Percentiles rank a stretch among this genome's conserved stretches.
These are phyloP conservation scores for Cheilosia grossa DNA, from an alignment of 2,888 invertebrate species.

Conservation along the genomic window DNA sequence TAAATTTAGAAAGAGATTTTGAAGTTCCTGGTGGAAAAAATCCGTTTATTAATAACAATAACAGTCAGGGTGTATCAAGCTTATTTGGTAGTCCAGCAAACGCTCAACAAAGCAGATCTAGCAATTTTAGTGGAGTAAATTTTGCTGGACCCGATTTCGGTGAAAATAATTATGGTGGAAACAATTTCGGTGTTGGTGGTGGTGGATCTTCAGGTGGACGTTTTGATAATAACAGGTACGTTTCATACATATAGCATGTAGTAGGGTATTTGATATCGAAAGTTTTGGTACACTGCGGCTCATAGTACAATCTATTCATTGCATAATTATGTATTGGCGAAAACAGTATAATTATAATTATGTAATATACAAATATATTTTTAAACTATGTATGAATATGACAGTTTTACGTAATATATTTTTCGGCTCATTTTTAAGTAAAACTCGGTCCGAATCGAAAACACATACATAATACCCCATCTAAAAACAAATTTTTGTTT, in stretches of 20 bases:
- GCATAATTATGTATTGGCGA: not conserved
- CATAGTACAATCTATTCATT: not conserved
- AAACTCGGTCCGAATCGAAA: no score
- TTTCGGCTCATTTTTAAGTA: no score
- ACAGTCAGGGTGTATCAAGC: not conserved
- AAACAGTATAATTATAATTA: not conserved
- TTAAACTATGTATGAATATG: no score
- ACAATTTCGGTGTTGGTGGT: not conserved
- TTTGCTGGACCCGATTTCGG: not conserved
- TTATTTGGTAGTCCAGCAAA: conserved; percentile 19
- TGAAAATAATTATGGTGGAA: conserved; percentile 26
- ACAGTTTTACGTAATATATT: no score
- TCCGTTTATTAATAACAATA: conserved; percentile 15
- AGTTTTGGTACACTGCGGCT: conserved; percentile 26
- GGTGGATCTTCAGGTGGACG: conserved; percentile 60
- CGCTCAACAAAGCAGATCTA: conserved; percentile 42
- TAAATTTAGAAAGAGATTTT: not conserved
- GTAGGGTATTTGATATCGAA: no score
- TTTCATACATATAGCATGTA: not conserved
- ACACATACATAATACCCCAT: no score
- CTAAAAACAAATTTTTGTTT: no score
- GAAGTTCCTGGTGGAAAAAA: not conserved
- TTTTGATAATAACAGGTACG: conserved; percentile 57
- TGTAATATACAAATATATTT: no score
- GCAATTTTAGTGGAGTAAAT: conserved; percentile 50